Conservation (phyloP, 2,113 vertebrate genomes). For the Dinomys branickii region DNA sequence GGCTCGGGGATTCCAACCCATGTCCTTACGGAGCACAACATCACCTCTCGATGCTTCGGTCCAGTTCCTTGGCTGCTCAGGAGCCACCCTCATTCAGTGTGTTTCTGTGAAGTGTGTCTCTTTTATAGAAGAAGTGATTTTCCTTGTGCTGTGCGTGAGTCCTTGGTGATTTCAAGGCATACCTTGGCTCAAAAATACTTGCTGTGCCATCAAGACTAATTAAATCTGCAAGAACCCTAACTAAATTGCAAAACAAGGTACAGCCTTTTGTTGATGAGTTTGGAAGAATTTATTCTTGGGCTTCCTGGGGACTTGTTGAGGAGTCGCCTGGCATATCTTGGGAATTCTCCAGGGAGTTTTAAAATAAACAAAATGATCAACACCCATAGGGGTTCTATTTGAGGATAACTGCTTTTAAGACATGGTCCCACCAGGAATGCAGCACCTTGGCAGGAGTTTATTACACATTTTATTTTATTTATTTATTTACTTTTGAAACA, state of each 20-base stretch:
- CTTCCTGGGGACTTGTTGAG: constrained; percentile 10
- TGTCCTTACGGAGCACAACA: neutral
- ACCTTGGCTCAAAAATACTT: neutral
- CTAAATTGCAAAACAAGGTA: constrained; percentile 6
- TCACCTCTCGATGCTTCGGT: neutral
- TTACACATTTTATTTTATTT: neutral
- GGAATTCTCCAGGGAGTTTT: constrained; percentile 34
- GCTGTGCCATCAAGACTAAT: neutral
- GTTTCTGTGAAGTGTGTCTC: neutral
- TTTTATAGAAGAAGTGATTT: neutral
- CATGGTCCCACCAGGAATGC: neutral
- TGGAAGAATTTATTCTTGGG: constrained; percentile 34
- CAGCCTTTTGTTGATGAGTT: neutral
- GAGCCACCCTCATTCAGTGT: neutral
- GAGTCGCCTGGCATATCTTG: neutral
- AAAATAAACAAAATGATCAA: constrained; percentile 42
- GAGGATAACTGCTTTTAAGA: constrained; percentile 39
- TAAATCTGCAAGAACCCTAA: neutral
- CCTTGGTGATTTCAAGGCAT: neutral
- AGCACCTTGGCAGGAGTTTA: neutral
- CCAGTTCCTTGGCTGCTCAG: neutral
- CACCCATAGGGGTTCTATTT: neutral
- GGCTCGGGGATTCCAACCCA: neutral
- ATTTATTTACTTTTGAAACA: neutral
- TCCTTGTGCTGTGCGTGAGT: neutral